Percentiles rank a stretch among this genome's conserved stretches.
Evolutionary conservation across 2,888 invertebrate species (phyloP).

Genomic region (Drosophila atroscutellata): DNA sequence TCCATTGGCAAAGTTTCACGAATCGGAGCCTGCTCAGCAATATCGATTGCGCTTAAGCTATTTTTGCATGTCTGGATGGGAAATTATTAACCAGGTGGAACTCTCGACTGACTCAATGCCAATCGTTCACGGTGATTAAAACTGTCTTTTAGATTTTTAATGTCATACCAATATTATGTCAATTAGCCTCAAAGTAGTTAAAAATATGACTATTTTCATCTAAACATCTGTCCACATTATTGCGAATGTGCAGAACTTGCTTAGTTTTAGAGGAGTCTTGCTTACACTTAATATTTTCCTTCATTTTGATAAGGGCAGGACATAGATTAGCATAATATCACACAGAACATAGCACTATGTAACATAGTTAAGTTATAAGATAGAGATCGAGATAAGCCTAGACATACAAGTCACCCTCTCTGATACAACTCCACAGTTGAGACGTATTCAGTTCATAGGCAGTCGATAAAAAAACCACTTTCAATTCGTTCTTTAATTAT

Average conservation of each 20-base stretch:
- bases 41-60: conserved; percentile 33
- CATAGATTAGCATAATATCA: background rate
- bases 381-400: background rate
- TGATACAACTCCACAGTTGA: background rate
- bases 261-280: background rate
- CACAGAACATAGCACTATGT: background rate
- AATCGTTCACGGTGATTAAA: background rate
- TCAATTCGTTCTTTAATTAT: background rate
- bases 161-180: background rate
- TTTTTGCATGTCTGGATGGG: background rate
- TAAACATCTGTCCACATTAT: background rate
- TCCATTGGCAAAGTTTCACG: conserved; percentile 40
- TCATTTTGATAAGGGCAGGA: background rate
- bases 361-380: background rate
- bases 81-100: conserved; percentile 6
- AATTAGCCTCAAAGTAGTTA: background rate
- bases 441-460: background rate
- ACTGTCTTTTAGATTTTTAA: background rate
- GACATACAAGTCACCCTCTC: background rate
- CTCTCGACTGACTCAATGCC: background rate
- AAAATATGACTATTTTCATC: background rate
- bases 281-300: background rate
- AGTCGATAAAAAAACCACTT: background rate
- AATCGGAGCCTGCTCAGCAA: conserved; percentile 15
- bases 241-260: background rate